A percentile compares a stretch with the other conserved stretches of the same genome.
Conservation (phyloP, 2,113 vertebrate genomes). For the Miniopterus natalensis region DNA sequence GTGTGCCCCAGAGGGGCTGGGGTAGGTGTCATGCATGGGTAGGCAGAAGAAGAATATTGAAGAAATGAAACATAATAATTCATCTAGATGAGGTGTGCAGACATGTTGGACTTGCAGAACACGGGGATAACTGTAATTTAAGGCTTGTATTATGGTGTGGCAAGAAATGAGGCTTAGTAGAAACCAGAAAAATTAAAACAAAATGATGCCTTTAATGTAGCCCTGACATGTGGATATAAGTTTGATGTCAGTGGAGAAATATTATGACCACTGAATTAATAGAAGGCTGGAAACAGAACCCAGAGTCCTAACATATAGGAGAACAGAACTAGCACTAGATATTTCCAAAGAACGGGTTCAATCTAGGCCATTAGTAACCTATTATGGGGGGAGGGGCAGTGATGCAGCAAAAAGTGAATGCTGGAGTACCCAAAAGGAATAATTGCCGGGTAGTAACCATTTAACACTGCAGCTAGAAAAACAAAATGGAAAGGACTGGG, state of each 20-base stretch:
- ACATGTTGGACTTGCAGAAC: background rate
- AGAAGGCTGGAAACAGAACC: background rate
- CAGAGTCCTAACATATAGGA: background rate
- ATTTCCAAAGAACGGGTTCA: background rate
- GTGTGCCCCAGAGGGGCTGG: background rate
- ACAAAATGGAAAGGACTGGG: background rate
- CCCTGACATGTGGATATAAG: fast-evolving
- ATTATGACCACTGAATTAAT: background rate
- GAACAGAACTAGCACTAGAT: background rate
- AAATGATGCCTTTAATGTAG: background rate
- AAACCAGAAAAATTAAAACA: background rate
- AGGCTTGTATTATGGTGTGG: background rate
- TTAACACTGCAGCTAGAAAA: background rate
- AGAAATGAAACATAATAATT: background rate
- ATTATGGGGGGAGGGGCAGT: fast-evolving
- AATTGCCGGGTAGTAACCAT: background rate
- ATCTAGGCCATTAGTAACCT: background rate
- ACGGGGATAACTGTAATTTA: background rate
- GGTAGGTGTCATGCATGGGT: background rate
- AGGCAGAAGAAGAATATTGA: background rate
- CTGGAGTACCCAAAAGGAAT: background rate
- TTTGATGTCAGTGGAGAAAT: background rate
- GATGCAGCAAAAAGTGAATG: background rate
- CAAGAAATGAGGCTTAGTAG: background rate
- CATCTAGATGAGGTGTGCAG: background rate